These are phyloP conservation scores for Archaeoteleia sp. DNA, from an alignment of 2,888 invertebrate genomes.

Conservation along the genomic window DNA sequence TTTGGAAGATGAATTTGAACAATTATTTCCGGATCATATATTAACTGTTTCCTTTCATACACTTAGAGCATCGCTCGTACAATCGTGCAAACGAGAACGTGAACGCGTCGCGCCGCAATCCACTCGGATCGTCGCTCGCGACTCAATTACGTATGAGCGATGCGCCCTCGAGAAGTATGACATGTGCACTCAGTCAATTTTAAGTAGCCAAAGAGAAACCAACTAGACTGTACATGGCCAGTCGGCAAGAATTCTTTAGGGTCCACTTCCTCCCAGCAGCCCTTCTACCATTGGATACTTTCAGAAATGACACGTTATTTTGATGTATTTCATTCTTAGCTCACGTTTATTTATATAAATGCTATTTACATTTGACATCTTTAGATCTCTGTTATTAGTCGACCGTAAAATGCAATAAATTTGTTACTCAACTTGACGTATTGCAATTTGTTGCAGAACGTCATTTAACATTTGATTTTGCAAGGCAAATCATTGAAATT, in stretches of 20 bases:
- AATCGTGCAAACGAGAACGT: slow-evolving; percentile 42
- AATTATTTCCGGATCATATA: slow-evolving; percentile 35
- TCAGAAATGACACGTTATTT: too few relatives aligned
- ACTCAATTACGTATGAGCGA: slow-evolving; percentile 55
- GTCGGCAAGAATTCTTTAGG: slow-evolving; percentile 5
- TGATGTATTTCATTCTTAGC: too few relatives aligned
- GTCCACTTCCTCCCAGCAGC: slow-evolving; percentile 24
- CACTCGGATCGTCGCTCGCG: slow-evolving; percentile 42
- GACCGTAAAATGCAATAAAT: too few relatives aligned
- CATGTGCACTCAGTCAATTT: slow-evolving; percentile 55
- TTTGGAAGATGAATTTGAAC: not conserved
- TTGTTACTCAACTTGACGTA: too few relatives aligned
- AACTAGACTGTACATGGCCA: not conserved
- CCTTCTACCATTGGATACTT: too few relatives aligned
- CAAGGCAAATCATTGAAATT: too few relatives aligned
- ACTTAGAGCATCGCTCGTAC: slow-evolving; percentile 34
- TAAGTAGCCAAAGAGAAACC: slow-evolving; percentile 54
- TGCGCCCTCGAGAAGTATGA: slow-evolving; percentile 58
- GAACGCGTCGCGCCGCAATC: slow-evolving; percentile 36
- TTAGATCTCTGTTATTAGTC: too few relatives aligned
- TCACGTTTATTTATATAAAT: too few relatives aligned
- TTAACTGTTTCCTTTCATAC: slow-evolving; percentile 44
- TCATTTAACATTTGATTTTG: too few relatives aligned
- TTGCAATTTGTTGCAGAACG: too few relatives aligned
- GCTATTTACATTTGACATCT: too few relatives aligned